phyloP scores from a whole-genome alignment of 2,888 invertebrate species.

The Zygaena filipendulae region DNA sequence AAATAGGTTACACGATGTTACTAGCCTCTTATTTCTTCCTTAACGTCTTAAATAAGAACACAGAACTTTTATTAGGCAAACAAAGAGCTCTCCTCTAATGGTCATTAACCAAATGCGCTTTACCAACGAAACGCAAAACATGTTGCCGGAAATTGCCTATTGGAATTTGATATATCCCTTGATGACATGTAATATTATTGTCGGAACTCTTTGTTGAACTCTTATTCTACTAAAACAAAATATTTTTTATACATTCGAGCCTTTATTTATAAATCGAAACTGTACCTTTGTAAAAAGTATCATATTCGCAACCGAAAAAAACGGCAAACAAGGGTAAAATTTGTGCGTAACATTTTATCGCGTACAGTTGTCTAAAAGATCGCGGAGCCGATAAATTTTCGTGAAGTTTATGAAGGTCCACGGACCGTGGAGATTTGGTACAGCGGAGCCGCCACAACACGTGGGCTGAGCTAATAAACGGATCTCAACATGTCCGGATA shows the following conservation, averaged over 20 bases:
- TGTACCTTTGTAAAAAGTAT: too few species aligned
- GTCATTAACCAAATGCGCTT: conserved; percentile 38
- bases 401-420: conserved; percentile 38
- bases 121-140: conserved; percentile 24
- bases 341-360: not conserved
- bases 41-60: conserved; percentile 47
- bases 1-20: conserved; percentile 53
- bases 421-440: conserved; percentile 35
- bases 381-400: conserved; percentile 25
- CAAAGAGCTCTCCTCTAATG: conserved; percentile 33
- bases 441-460: conserved; percentile 33
- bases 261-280: too few species aligned
- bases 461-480: conserved; percentile 49
- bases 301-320: too few species aligned
- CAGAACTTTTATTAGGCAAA: conserved; percentile 43
- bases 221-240: too few species aligned
- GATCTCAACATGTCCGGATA: conserved; percentile 48
- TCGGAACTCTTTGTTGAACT: too few species aligned
- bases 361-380: conserved; percentile 22
- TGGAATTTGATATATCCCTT: too few species aligned
- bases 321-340: too few species aligned
- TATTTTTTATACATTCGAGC: too few species aligned
- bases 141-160: conserved; percentile 16
- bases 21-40: conserved; percentile 45
- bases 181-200: too few species aligned